Base-by-base conservation (phyloP, 2,113 vertebrate species). In the Etheostoma cragini region DNA sequence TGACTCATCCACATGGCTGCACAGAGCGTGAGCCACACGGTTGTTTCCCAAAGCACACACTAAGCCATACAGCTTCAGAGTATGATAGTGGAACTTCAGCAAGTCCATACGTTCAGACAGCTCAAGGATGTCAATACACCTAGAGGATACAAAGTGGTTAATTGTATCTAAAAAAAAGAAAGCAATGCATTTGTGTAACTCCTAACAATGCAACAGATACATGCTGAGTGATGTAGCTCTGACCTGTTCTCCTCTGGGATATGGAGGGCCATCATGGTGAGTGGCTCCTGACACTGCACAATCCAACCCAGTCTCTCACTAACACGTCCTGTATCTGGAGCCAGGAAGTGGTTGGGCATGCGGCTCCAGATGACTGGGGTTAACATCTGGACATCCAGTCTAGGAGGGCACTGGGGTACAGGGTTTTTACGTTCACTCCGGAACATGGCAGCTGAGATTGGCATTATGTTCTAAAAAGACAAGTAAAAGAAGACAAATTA, bases 191-290 rank as follows among this genome's bases (percentile, higher is more conserved):
- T 10, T 60, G n/a, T 16, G 0, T 6, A 56, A 45, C 16, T 50
- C 22, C 6, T 22, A 19, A 33, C 13, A 78, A 63, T 30, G 8
- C 38, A 33, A 14, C 11, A 57, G 45, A 57, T 54, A 16, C 56
- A 73, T 63, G 22, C 24, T 67, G 53, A 57, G 26, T 33, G 16
- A n/a, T 26, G 21, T 1, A 53, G 53, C 7, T 64, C 75, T 53
- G 45, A 98, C 98, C 96, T 96, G 95, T 96, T 98, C 92, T 98
- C 98, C 88, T 99, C 98, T 0, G 98, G 97, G 82, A 99, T 96
- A 90, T 98, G 97, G n/a, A 98, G 94, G 0, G 97, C 98, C 97
- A 98, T 99, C 98, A 98, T 98, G 76, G 92, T 94, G 47, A 98
- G 96, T 0, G 97, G 96, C 24, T 98, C 94, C 12, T 80, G 74